Base-by-base conservation (phyloP, 2,797 vertebrate species). In the Anableps anableps region DNA sequence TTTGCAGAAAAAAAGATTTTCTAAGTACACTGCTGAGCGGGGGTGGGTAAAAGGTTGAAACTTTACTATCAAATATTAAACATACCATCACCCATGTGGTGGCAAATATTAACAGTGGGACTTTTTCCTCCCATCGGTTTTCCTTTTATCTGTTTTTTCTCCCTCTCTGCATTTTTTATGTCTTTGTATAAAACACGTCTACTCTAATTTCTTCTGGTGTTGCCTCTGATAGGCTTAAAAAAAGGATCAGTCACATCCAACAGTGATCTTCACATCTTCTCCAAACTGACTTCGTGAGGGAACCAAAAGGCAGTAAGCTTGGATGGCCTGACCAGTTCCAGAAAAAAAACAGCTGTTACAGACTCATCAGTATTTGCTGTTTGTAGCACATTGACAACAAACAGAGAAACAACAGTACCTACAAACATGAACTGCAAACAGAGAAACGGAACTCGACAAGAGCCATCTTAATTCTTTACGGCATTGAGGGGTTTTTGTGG, bases 41-140 rank as follows among this genome's bases (percentile, higher is more conserved):
- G 79, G 76, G 77, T 81, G 88, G 82, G 86, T 72, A 31, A 86
- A 88, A 82, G 72, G 85, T 53, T 76, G 80, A 83, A 82, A 89
- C 80, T 82, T 85, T 87, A 74, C 88, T 83, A 91, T 95, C 79
- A 94, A 92, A 93, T 94, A 94, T 95, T 91, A 92, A 93, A 93
- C 89, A 93, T 91, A 84, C 82, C 89, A 89, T 94, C 91, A 80
- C 47, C 38, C 55, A 62, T 62, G 73, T 81, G 81, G 74, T 86
- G 91, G 88, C 87, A 81, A 85, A 76, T 85, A 81, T 80, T 85
- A 84, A 84, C 80, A 41, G 79, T 80, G 79, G 77, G 84, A 76
- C 83, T 86, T 80, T 77, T 66, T 38, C 51, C 70, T 23, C 38
- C 10, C 19, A 74, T 71, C 45, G 48, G 48, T 38, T 34, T 72